phyloP scores from a whole-genome alignment of 2,113 vertebrate species.

The Ia io region DNA sequence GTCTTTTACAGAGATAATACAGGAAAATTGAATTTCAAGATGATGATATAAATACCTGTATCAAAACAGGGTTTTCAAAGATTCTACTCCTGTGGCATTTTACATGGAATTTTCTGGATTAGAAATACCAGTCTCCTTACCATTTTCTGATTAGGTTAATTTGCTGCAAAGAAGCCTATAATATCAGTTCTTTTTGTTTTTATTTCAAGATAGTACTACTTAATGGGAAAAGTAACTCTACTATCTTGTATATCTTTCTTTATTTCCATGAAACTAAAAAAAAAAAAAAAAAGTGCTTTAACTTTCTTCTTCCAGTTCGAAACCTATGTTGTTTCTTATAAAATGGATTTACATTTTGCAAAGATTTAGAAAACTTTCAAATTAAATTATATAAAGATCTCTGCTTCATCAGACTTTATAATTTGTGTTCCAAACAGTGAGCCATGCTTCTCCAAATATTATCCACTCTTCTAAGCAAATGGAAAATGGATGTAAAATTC shows the following conservation, averaged over 20 bases:
- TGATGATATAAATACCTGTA: neutral
- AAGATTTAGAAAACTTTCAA: neutral
- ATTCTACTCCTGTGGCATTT: neutral
- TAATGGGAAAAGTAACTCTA: neutral
- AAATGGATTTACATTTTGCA: conserved; percentile 4
- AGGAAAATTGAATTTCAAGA: neutral
- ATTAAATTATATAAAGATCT: neutral
- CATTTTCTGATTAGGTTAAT: neutral
- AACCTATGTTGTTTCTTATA: conserved; percentile 4
- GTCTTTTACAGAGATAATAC: neutral
- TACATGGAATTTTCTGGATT: neutral
- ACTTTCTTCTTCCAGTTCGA: neutral
- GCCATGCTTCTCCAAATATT: neutral
- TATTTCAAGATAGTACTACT: neutral
- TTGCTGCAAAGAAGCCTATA: neutral
- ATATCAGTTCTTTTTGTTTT: neutral
- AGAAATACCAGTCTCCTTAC: neutral
- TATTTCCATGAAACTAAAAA: neutral
- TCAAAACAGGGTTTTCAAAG: neutral
- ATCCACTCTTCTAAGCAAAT: neutral
- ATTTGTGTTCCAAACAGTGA: neutral
- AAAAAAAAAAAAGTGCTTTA: neutral
- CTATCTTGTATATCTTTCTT: neutral
- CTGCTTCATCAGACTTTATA: neutral
- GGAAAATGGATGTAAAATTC: neutral